Percentiles rank a stretch among this genome's conserved stretches.
Conservation (phyloP, 2,797 vertebrate species). For the Liasis olivaceus region DNA sequence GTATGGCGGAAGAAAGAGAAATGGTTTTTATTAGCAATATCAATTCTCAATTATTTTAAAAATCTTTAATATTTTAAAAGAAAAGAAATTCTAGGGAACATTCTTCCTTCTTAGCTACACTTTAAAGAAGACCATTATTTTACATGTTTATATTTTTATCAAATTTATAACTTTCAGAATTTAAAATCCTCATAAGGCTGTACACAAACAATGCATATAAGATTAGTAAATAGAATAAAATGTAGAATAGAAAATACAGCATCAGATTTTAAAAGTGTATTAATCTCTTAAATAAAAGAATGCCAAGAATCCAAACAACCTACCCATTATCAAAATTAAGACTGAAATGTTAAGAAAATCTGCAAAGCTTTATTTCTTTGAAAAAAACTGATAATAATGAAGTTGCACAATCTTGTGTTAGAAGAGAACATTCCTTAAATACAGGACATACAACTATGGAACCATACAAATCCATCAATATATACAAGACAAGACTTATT, state of each 20-base stretch:
- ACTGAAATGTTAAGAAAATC: not conserved
- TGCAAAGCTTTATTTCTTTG: not conserved
- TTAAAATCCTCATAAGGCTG: not conserved
- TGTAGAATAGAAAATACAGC: not conserved
- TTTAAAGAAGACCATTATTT: not conserved
- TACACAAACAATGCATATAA: no score
- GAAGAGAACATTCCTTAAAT: not conserved
- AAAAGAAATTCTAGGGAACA: not conserved
- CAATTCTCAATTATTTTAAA: not conserved
- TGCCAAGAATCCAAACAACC: not conserved
- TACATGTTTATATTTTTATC: not conserved
- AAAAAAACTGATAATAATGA: not conserved
- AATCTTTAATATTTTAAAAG: slow-evolving; percentile 8
- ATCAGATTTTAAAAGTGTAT: not conserved
- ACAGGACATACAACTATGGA: slow-evolving; percentile 54
- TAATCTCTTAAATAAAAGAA: not conserved
- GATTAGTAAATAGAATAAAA: not conserved
- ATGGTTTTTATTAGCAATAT: not conserved
- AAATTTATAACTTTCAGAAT: not conserved
- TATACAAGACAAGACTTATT: slow-evolving; percentile 73
- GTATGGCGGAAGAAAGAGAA: not conserved
- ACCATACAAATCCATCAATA: slow-evolving; percentile 71
- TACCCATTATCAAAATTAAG: slow-evolving; percentile 19
- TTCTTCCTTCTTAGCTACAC: not conserved
- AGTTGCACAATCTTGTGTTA: not conserved